Percentiles rank a stretch among this genome's conserved stretches.
Evolutionary conservation across 2,797 vertebrate genomes (phyloP).

Genomic region (Scyliorhinus canicula): DNA sequence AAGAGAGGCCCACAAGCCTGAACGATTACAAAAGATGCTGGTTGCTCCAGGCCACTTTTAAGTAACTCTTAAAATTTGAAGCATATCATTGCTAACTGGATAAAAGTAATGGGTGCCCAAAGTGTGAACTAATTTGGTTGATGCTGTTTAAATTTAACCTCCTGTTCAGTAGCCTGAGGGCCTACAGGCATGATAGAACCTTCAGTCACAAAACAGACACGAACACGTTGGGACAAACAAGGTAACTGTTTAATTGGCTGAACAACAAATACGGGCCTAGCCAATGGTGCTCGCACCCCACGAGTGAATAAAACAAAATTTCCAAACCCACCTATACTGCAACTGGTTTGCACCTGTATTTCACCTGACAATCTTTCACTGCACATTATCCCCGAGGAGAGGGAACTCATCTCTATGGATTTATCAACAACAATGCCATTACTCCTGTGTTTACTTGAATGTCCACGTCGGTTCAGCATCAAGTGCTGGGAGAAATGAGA

Average conservation of each 20-base stretch:
- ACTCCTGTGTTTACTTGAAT: neutral
- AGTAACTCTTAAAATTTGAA: neutral
- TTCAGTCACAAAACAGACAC: neutral
- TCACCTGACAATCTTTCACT: neutral
- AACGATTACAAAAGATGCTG: neutral
- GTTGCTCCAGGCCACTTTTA: neutral
- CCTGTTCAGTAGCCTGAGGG: neutral
- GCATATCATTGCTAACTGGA: neutral
- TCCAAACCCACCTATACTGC: neutral
- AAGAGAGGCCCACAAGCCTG: neutral
- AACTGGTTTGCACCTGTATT: neutral
- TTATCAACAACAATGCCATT: neutral
- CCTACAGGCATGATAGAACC: neutral
- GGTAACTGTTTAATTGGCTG: neutral
- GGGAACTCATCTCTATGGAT: too few relatives aligned
- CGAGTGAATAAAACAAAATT: too few relatives aligned
- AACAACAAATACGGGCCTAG: too few relatives aligned
- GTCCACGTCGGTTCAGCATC: neutral
- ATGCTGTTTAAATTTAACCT: neutral
- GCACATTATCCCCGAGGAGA: neutral
- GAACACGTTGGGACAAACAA: neutral
- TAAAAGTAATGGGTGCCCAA: neutral
- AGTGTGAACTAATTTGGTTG: neutral
- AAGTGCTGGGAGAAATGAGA: neutral
- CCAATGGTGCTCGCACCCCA: too few relatives aligned